Percentiles rank a stretch among this genome's conserved stretches.
These are phyloP conservation scores for Drosophila cognata DNA, from an alignment of 2,888 invertebrate genomes.

Conservation along the genomic window DNA sequence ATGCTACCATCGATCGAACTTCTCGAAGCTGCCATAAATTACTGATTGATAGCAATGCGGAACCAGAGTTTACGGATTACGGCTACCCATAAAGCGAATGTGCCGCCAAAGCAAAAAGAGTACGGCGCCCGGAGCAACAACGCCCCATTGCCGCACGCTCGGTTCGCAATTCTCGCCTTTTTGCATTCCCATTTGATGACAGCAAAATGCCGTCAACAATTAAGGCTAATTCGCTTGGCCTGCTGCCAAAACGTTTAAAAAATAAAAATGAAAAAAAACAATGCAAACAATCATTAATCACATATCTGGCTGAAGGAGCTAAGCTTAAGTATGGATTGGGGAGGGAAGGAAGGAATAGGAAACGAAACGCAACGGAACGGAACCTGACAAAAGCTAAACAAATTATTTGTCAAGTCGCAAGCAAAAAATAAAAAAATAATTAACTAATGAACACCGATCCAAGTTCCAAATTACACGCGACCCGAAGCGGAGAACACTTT, in stretches of 20 bases:
- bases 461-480: slow-evolving; percentile 30
- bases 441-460: slow-evolving; percentile 64
- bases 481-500: slow-evolving; percentile 33
- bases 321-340: background rate
- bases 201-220: slow-evolving; percentile 62
- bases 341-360: background rate
- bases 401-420: slow-evolving; percentile 68
- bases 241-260: slow-evolving; percentile 52
- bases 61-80: slow-evolving; percentile 67
- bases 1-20: slow-evolving; percentile 5
- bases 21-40: slow-evolving; percentile 32
- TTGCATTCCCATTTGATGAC: slow-evolving; percentile 51
- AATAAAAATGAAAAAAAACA: slow-evolving; percentile 9
- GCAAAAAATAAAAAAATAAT: slow-evolving; percentile 54
- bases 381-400: slow-evolving; percentile 14
- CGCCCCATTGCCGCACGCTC: slow-evolving; percentile 39
- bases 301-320: slow-evolving; percentile 7
- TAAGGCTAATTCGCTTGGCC: slow-evolving; percentile 71
- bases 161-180: slow-evolving; percentile 19
- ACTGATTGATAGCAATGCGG: slow-evolving; percentile 70
- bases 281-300: slow-evolving; percentile 75
- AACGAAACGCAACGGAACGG: background rate
- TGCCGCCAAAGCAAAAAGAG: slow-evolving; percentile 49
- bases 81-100: slow-evolving; percentile 30
- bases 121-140: slow-evolving; percentile 48